phyloP scores from a whole-genome alignment of 2,113 vertebrate species.

The Osmerus mordax region DNA sequence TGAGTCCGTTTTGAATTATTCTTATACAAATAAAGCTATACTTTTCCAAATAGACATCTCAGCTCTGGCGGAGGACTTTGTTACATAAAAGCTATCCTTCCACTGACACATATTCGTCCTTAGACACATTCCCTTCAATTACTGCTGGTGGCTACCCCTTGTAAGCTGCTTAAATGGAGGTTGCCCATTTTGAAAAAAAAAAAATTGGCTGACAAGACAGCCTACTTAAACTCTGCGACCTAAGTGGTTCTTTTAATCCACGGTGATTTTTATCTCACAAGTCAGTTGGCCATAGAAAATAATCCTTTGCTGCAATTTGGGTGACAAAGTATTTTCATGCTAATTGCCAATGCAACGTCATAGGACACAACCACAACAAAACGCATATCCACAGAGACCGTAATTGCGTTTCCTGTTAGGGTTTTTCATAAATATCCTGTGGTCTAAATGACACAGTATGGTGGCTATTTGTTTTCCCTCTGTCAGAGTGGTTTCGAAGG shows the following conservation, averaged over 20 bases:
- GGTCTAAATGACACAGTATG: constrained; percentile 41
- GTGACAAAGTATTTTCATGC: constrained; percentile 37
- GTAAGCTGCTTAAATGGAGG: constrained; percentile 56
- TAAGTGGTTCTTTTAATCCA: constrained; percentile 49
- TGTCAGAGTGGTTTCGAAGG: constrained; percentile 72
- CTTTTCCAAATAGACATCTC: neutral
- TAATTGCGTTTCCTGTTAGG: constrained; percentile 48
- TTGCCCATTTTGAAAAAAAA: constrained; percentile 52
- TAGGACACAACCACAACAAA: constrained; percentile 5
- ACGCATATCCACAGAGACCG: constrained; percentile 5
- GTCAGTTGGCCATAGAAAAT: constrained; percentile 49
- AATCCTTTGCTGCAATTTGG: constrained; percentile 38
- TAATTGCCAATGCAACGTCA: constrained; percentile 27
- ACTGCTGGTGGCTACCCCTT: constrained; percentile 54
- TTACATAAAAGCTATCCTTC: constrained; percentile 56
- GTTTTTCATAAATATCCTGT: constrained; percentile 51
- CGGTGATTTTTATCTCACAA: constrained; percentile 49
- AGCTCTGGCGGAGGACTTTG: constrained; percentile 54
- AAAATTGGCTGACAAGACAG: constrained; percentile 41
- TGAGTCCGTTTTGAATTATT: constrained; percentile 21
- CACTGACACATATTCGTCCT: constrained; percentile 57
- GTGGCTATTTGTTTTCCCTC: constrained; percentile 77
- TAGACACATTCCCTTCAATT: constrained; percentile 62
- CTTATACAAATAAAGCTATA: neutral
- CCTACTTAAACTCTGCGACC: constrained; percentile 58